Conservation (phyloP, 2,888 invertebrate genomes). For the Cheilosia variabilis region DNA sequence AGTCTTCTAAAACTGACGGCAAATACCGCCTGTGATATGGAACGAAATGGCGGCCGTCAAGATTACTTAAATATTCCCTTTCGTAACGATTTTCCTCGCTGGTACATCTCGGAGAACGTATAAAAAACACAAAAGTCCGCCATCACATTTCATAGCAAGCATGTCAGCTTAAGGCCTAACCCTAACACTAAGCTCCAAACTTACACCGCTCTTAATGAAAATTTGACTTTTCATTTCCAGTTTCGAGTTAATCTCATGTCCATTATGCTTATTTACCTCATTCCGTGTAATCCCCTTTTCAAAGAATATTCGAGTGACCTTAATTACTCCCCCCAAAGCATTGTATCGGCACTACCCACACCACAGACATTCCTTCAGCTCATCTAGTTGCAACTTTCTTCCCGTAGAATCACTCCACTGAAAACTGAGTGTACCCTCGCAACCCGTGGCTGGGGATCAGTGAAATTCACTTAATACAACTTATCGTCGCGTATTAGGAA, state of each 20-base stretch:
- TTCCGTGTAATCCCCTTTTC: constrained; percentile 40
- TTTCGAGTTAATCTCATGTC: constrained; percentile 12
- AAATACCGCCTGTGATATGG: too few species aligned
- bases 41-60: too few species aligned
- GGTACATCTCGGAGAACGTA: background rate
- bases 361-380: constrained; percentile 6
- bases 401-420: background rate
- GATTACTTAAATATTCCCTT: too few species aligned
- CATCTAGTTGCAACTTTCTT: constrained; percentile 38
- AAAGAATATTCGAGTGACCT: constrained; percentile 54
- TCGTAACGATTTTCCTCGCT: too few species aligned
- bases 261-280: constrained; percentile 51
- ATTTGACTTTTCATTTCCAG: constrained; percentile 36
- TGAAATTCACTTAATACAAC: constrained; percentile 67
- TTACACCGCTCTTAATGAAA: constrained; percentile 64
- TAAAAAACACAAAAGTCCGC: background rate
- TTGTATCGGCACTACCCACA: constrained; percentile 16
- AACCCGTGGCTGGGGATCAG: constrained; percentile 4
- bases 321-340: constrained; percentile 38
- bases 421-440: background rate
- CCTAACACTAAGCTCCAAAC: constrained; percentile 30
- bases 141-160: background rate
- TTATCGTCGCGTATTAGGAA: constrained; percentile 67
- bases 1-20: too few species aligned
- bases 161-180: background rate